These are phyloP conservation scores for Halichoeres trimaculatus DNA, from an alignment of 2,113 vertebrate genomes.

Conservation along the genomic window DNA sequence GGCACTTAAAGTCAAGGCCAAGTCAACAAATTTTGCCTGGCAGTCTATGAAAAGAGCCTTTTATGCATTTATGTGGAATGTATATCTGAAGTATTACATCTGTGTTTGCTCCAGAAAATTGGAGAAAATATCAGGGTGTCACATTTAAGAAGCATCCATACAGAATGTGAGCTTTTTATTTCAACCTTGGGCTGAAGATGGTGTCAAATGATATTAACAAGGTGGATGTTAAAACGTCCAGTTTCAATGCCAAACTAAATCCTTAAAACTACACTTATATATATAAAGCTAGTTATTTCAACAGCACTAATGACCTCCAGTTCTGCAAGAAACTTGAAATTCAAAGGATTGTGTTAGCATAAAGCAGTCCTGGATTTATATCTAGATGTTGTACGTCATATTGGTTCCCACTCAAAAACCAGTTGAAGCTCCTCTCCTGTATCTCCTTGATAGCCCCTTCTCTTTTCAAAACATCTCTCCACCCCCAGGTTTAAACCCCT, in stretches of 20 bases:
- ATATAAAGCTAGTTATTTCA: conserved; percentile 15
- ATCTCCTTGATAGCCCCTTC: conserved; percentile 33
- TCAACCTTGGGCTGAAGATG: conserved; percentile 56
- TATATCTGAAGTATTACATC: conserved; percentile 63
- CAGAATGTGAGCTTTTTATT: conserved; percentile 70
- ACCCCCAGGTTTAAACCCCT: conserved; percentile 57
- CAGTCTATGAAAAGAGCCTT: conserved; percentile 74
- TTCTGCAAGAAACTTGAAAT: conserved; percentile 28
- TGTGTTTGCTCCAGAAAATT: conserved; percentile 67
- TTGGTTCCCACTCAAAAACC: neutral
- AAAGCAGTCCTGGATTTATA: conserved; percentile 1
- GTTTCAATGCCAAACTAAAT: conserved; percentile 63
- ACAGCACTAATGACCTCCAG: conserved; percentile 10
- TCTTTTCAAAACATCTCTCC: conserved; percentile 69
- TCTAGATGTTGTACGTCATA: neutral
- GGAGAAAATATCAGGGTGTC: conserved; percentile 64
- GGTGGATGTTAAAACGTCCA: conserved; percentile 52
- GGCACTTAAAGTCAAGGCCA: conserved; percentile 75
- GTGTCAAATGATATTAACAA: conserved; percentile 62
- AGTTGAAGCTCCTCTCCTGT: conserved; percentile 13
- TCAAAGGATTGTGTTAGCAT: neutral
- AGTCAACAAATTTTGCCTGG: conserved; percentile 79
- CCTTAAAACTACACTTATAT: conserved; percentile 21
- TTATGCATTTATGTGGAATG: conserved; percentile 70
- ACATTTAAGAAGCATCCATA: conserved; percentile 57